Evolutionary conservation across 1,140 invertebrate species (phyloP).

Genomic region (Anadara kagoshimensis): DNA sequence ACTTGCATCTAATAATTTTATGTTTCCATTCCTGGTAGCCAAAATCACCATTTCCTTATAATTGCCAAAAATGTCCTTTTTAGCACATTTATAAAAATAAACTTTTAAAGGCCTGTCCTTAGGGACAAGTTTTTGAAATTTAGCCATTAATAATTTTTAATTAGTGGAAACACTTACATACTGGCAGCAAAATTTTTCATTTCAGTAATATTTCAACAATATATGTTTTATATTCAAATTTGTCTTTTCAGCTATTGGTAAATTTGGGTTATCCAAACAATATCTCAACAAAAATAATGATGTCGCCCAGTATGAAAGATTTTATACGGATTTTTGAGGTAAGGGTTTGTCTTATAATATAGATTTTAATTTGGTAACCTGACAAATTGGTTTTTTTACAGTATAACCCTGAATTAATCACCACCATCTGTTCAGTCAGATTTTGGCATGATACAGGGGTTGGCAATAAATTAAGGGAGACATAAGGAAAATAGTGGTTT

Average conservation of each 20-base stretch:
- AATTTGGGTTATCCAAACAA: conserved; percentile 59
- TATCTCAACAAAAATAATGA: conserved; percentile 58
- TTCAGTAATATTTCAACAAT: too few species aligned
- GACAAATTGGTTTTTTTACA: background rate
- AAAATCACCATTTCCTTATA: too few species aligned
- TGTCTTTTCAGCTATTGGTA: conserved; percentile 62
- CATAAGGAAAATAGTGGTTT: background rate
- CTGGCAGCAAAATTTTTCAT: too few species aligned
- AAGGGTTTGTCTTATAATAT: background rate
- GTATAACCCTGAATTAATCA: background rate
- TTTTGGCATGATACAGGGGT: background rate
- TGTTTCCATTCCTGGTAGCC: too few species aligned
- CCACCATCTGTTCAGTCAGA: background rate
- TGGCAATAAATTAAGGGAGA: background rate
- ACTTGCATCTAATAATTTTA: too few species aligned
- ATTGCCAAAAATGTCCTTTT: too few species aligned
- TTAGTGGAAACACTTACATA: too few species aligned
- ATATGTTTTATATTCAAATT: too few species aligned
- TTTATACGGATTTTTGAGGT: conserved; percentile 72
- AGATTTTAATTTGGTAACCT: background rate
- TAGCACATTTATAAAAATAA: too few species aligned
- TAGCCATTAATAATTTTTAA: too few species aligned
- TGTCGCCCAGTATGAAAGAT: conserved; percentile 66
- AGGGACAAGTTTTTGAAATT: too few species aligned
- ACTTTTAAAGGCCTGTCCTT: too few species aligned